Evolutionary conservation across 92 coral and sea anemone species (phyloP).

Genomic region (Plumapathes pennacea): DNA sequence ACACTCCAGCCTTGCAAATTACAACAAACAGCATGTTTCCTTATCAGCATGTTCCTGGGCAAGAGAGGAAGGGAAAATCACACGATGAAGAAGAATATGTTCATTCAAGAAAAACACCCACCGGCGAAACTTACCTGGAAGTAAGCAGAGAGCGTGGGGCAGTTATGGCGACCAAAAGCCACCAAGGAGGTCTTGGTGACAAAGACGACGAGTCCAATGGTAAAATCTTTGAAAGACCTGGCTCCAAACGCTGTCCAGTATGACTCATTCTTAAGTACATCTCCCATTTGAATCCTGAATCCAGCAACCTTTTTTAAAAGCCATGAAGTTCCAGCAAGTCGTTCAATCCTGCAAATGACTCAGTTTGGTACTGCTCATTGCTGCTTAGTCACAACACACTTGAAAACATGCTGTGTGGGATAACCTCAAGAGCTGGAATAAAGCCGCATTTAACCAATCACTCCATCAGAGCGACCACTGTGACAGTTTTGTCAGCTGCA

Average conservation of each 20-base stretch:
- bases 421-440: constrained; percentile 50
- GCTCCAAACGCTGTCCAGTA: constrained; percentile 47
- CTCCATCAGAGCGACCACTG: constrained; percentile 49
- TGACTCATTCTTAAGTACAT: constrained; percentile 23
- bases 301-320: constrained; percentile 18
- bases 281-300: constrained; percentile 27
- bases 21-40: constrained; percentile 51
- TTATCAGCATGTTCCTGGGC: constrained; percentile 34
- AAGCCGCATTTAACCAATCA: constrained; percentile 29
- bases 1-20: constrained; percentile 35
- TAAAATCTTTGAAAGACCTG: constrained; percentile 33
- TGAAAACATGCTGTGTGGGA: constrained; percentile 36
- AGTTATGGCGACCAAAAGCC: constrained; percentile 45
- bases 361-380: constrained; percentile 32
- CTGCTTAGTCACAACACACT: constrained; percentile 41
- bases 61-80: constrained; percentile 60
- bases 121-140: constrained; percentile 22
- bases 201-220: constrained; percentile 46
- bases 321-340: constrained; percentile 36
- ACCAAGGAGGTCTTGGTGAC: constrained; percentile 45
- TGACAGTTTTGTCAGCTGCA: constrained; percentile 37
- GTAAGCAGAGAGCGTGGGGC: constrained; percentile 36
- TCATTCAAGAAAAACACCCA: constrained; percentile 29
- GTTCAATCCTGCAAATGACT: constrained; percentile 32
- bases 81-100: constrained; percentile 20